Conservation (phyloP, 1,140 invertebrate species). For the Frieseomelitta varia region DNA sequence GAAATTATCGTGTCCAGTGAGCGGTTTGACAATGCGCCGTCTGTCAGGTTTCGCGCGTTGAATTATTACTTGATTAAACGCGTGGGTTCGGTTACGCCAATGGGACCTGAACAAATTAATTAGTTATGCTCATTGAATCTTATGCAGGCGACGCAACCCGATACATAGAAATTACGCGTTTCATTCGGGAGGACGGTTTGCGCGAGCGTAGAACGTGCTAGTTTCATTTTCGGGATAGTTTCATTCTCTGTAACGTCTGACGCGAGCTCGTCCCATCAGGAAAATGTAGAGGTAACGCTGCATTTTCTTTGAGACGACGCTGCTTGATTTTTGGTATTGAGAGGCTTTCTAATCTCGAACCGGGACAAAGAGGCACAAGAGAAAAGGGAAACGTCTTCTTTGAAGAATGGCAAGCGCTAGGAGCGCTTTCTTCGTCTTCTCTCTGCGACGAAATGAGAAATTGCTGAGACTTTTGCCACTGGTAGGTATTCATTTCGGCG, state of each 20-base stretch:
- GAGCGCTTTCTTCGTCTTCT: conserved; percentile 12
- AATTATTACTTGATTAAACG: conserved; percentile 62
- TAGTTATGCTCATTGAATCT: conserved; percentile 36
- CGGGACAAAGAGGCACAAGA: conserved; percentile 19
- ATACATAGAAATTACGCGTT: neutral
- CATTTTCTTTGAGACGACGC: conserved; percentile 16
- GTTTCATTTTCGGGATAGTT: neutral
- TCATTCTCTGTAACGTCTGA: neutral
- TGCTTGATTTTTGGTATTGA: conserved; percentile 37
- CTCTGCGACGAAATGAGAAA: conserved; percentile 23
- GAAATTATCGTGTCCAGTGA: conserved; percentile 45
- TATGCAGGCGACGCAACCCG: too few relatives aligned
- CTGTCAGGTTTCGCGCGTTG: conserved; percentile 10
- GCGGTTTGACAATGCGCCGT: conserved; percentile 24
- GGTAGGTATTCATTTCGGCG: neutral
- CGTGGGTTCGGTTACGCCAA: conserved; percentile 33
- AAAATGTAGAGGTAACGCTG: neutral
- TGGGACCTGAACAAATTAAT: conserved; percentile 43
- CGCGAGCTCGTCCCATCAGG: neutral
- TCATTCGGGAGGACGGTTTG: neutral
- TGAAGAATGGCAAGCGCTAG: neutral
- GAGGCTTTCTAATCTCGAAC: conserved; percentile 42
- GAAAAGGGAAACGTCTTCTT: conserved; percentile 22
- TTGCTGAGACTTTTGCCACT: neutral
- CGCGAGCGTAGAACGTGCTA: too few relatives aligned